Evolutionary conservation across 2,888 invertebrate species (phyloP), one percentile per base, ranked within the genome.

Genomic region (Orthosia gothica): DNA sequence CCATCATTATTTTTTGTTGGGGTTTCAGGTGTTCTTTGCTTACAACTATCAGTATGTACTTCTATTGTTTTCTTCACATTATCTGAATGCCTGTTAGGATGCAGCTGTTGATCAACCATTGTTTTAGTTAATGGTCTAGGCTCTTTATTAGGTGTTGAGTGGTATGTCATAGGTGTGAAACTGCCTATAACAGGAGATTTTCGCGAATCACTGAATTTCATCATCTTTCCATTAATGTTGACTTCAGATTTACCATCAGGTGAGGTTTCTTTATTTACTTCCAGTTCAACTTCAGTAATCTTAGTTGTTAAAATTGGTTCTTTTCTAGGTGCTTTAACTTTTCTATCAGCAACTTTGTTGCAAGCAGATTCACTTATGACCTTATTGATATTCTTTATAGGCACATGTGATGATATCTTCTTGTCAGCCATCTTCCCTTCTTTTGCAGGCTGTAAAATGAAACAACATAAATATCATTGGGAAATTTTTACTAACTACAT

Each of bases 91-190:
- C 96, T 91, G 73, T 88, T 96, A 15, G 96, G 95, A 78, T 96
- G 95, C 70, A 96, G 82, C 57, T 96, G 96, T 84, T 93, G 92
- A 70, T 96, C 94, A 5, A 96, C 95, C 96, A 96, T 96, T 3
- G 93, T 95, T 88, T 96, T 96, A 45, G 96, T 96, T 18, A 96
- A 89, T 55, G 96, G 96, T 80, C 94, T 94, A 26, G 94, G 94
- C 85, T 96, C 96, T 89, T 96, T 96, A 79, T 94, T 96, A 52
- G 96, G 95, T 54, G 96, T 96, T 73, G 96, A 96, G 83, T 96
- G 96, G 89, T 91, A 95, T 76, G 95, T 93, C 95, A 96, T 94
- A 20, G 95, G 94, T 62, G 93, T 95, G 77, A 92, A 95, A 82
- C 93, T 94, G 50, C 94, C 93, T 78, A 95, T 92, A 61, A 96